Evolutionary conservation across 2,113 vertebrate genomes (phyloP).

Genomic region (Grammomys dolichurus): DNA sequence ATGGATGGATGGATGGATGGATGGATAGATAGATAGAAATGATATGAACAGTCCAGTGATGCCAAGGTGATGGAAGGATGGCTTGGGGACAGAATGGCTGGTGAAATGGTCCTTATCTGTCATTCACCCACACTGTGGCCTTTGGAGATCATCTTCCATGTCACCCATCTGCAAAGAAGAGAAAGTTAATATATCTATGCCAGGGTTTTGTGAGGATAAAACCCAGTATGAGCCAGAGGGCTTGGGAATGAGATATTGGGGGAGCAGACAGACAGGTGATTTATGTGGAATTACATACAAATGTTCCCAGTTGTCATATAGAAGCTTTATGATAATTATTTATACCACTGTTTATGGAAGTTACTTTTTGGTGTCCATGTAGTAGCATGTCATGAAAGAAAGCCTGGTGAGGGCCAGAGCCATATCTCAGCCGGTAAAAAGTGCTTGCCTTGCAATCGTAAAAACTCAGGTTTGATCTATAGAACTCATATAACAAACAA

Average conservation of each 20-base stretch:
- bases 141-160: not conserved
- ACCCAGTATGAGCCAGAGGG: not conserved
- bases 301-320: not conserved
- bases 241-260: not conserved
- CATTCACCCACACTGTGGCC: not conserved
- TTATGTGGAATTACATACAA: not conserved
- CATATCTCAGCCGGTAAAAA: not conserved
- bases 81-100: not conserved
- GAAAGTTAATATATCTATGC: not conserved
- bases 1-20: no score
- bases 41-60: not conserved
- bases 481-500: not conserved
- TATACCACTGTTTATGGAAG: conserved; percentile 15
- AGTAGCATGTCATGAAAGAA: not conserved
- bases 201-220: not conserved
- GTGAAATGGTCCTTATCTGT: not conserved
- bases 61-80: not conserved
- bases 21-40: not conserved
- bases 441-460: not conserved
- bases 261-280: no score
- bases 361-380: not conserved
- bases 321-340: not conserved
- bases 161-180: not conserved
- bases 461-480: not conserved
- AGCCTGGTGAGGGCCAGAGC: no score